Percentiles rank a stretch among this genome's conserved stretches.
Conservation (phyloP, 2,888 invertebrate species). For the Acholoe squamosa region DNA sequence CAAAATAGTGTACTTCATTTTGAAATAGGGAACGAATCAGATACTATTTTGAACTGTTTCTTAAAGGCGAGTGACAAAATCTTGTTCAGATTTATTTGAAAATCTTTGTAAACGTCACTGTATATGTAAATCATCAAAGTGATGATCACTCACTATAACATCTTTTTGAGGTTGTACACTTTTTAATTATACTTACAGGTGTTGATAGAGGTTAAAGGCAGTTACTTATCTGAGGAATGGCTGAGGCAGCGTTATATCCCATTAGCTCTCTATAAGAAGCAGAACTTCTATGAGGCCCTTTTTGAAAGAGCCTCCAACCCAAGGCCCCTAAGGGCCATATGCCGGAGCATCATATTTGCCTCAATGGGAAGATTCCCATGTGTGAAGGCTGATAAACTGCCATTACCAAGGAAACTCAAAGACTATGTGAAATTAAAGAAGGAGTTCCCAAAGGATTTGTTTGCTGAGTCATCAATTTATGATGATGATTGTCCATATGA, state of each 20-base stretch:
- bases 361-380: conserved; percentile 74
- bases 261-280: conserved; percentile 77
- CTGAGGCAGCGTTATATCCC: conserved; percentile 74
- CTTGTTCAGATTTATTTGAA: no score
- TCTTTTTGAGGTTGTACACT: no score
- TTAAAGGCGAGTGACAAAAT: no score
- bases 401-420: conserved; percentile 72
- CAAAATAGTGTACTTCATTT: no score
- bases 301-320: conserved; percentile 72
- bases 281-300: conserved; percentile 75
- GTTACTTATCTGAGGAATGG: conserved; percentile 77
- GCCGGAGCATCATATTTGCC: conserved; percentile 74
- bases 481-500: conserved; percentile 77
- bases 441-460: conserved; percentile 74
- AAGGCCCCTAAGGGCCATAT: conserved; percentile 72
- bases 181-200: conserved; percentile 70
- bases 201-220: conserved; percentile 75
- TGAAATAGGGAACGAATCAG: no score
- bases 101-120: no score
- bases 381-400: conserved; percentile 73
- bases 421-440: conserved; percentile 75
- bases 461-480: conserved; percentile 71
- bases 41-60: no score
- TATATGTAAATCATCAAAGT: no score
- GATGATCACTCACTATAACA: no score